Conservation (phyloP, 2,888 invertebrate genomes). For the Eristalinus sepulchralis region DNA sequence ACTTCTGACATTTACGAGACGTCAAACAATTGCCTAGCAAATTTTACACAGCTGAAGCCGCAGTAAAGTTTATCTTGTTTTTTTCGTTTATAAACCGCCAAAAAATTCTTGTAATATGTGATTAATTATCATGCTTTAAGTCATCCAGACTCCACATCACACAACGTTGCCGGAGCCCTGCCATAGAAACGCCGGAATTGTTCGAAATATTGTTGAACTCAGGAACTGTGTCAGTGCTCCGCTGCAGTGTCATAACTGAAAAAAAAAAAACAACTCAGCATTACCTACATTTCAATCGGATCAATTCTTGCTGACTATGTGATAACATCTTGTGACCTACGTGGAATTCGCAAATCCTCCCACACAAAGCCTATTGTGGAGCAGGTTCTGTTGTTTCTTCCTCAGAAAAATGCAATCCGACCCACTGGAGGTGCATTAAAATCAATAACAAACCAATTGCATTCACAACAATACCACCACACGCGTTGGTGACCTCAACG, state of each 20-base stretch:
- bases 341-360: background rate
- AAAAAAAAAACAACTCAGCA: constrained; percentile 7
- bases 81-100: background rate
- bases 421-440: constrained; percentile 30
- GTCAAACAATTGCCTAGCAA: constrained; percentile 17
- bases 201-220: background rate
- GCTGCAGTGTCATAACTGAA: constrained; percentile 28
- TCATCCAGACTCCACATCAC: background rate
- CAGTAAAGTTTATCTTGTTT: background rate
- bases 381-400: background rate
- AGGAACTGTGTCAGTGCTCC: background rate
- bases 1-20: constrained; percentile 40
- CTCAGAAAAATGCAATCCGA: constrained; percentile 37
- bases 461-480: constrained; percentile 15
- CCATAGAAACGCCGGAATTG: background rate
- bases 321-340: background rate
- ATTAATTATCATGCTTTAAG: background rate
- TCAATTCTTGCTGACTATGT: constrained; percentile 11
- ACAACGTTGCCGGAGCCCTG: background rate
- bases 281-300: constrained; percentile 2
- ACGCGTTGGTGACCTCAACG: constrained; percentile 48
- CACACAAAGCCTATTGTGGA: background rate
- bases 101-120: background rate
- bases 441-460: constrained; percentile 55
- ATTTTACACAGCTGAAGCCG: constrained; percentile 8